phyloP scores from a whole-genome alignment of 2,888 invertebrate species.

The Trichogramma dendrolimi region DNA sequence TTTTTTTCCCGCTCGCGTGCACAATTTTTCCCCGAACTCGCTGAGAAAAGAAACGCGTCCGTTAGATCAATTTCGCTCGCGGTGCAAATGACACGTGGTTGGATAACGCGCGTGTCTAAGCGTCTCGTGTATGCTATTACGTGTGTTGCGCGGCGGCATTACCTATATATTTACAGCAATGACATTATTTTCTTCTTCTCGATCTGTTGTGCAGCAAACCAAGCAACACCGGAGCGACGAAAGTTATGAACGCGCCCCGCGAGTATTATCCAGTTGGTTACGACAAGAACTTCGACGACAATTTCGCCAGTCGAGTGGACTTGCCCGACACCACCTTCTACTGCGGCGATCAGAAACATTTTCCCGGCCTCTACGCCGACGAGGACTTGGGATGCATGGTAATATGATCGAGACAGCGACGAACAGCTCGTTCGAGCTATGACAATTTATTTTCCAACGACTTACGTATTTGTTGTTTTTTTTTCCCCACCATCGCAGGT shows the following conservation, averaged over 20 bases:
- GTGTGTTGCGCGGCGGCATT: too few species aligned
- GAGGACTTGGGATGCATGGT: constrained; percentile 89
- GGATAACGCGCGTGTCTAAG: too few species aligned
- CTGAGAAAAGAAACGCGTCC: too few species aligned
- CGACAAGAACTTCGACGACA: constrained; percentile 85
- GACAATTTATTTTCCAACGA: constrained; percentile 1
- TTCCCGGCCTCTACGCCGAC: constrained; percentile 84
- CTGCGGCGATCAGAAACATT: constrained; percentile 85
- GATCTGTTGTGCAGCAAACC: constrained; percentile 1
- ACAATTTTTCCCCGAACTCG: too few species aligned
- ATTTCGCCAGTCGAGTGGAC: constrained; percentile 79
- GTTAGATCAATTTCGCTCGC: too few species aligned
- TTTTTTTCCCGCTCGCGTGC: too few species aligned
- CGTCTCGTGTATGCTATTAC: too few species aligned
- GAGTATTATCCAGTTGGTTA: constrained; percentile 86
- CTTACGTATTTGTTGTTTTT: constrained; percentile 1
- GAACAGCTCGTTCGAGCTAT: constrained; percentile 31
- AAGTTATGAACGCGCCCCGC: constrained; percentile 86
- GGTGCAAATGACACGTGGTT: too few species aligned
- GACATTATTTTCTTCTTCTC: too few species aligned
- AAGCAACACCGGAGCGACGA: constrained; percentile 45
- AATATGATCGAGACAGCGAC: constrained; percentile 33
- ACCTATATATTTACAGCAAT: too few species aligned
- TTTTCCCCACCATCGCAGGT: constrained; percentile 59
- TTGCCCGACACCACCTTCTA: constrained; percentile 79